Evolutionary conservation across 2,113 vertebrate species (phyloP).

Genomic region (Nymphicus hollandicus): DNA sequence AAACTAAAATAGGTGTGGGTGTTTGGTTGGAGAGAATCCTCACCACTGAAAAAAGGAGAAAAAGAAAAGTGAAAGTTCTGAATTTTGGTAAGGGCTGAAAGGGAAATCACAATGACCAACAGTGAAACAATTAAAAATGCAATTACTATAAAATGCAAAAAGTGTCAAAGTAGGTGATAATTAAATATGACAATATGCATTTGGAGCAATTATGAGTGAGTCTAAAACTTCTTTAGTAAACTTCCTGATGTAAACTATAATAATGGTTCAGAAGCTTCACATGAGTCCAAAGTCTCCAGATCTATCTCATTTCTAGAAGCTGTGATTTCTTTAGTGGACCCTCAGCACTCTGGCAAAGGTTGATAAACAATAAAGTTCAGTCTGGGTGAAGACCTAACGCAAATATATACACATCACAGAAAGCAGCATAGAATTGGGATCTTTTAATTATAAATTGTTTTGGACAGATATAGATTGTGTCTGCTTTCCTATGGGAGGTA

Average conservation of each 20-base stretch:
- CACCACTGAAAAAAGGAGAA: background rate
- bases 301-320: background rate
- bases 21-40: background rate
- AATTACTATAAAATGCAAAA: background rate
- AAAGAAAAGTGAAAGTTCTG: background rate
- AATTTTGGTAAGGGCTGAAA: background rate
- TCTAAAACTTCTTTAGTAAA: background rate
- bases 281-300: background rate
- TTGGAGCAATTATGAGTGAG: background rate
- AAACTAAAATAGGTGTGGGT: background rate
- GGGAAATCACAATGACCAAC: background rate
- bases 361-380: background rate
- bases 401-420: background rate
- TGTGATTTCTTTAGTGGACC: background rate
- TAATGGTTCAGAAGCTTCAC: background rate
- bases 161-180: background rate
- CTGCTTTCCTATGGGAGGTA: background rate
- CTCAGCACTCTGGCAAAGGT: background rate
- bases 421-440: background rate
- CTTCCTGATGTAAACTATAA: background rate
- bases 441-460: background rate
- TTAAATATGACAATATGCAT: background rate
- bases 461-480: fast-evolving
- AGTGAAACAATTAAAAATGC: background rate
- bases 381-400: background rate